Evolutionary conservation across 2,113 vertebrate species (phyloP).

Genomic region (Leptobrachium leishanense): DNA sequence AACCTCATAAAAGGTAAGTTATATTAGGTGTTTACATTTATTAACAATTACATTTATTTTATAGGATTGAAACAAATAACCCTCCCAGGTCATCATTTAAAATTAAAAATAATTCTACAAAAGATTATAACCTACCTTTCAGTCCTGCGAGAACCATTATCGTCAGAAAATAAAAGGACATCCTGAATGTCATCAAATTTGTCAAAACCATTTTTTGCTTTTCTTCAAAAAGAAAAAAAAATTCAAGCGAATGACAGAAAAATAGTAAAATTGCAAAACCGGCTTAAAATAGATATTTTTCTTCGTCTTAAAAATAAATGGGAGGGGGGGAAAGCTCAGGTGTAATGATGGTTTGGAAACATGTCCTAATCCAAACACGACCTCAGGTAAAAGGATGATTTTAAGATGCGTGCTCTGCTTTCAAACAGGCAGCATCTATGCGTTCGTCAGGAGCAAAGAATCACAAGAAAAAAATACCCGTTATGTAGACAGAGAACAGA

Average conservation of each 20-base stretch:
- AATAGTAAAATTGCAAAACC: background rate
- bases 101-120: background rate
- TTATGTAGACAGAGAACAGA: slow-evolving; percentile 35
- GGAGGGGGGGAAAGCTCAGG: background rate
- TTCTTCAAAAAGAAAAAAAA: no score
- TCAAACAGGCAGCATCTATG: slow-evolving; percentile 30
- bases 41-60: no score
- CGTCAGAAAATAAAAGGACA: background rate
- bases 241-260: background rate
- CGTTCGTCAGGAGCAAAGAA: slow-evolving; percentile 30
- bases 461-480: slow-evolving; percentile 32
- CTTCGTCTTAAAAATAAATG: background rate
- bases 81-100: background rate
- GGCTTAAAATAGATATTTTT: background rate
- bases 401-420: slow-evolving; percentile 7
- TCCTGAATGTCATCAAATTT: slow-evolving; percentile 1
- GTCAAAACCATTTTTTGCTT: background rate
- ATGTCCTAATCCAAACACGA: background rate
- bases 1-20: no score
- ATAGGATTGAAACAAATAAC: no score
- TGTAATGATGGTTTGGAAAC: background rate
- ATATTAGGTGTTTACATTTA: no score
- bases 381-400: slow-evolving; percentile 13
- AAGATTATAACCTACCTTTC: slow-evolving; percentile 24
- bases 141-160: slow-evolving; percentile 8